These are phyloP conservation scores for Lepisosteus oculatus DNA, from an alignment of 2,113 vertebrate species.

Conservation along the genomic window DNA sequence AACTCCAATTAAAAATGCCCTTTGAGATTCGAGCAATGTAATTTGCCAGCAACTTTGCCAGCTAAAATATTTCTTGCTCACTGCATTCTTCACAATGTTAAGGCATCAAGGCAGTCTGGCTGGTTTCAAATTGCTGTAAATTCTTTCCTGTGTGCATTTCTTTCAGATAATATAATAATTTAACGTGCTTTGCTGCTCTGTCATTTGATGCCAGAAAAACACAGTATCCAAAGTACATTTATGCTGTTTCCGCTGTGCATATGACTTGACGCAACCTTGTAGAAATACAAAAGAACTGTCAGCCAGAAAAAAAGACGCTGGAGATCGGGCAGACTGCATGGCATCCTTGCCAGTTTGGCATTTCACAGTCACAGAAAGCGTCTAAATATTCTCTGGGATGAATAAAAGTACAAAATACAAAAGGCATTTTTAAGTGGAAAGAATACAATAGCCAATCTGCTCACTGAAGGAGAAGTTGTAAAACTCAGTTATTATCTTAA, in stretches of 20 bases:
- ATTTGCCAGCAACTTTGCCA: no score
- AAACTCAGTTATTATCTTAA: no score
- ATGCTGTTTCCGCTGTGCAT: neutral
- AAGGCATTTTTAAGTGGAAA: no score
- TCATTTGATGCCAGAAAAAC: conserved; percentile 21
- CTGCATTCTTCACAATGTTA: no score
- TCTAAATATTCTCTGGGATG: neutral
- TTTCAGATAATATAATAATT: neutral
- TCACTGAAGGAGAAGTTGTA: no score
- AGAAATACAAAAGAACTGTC: conserved; percentile 8
- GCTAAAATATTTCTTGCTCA: no score
- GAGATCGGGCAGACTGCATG: conserved; percentile 4
- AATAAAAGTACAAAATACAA: neutral
- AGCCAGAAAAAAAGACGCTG: conserved; percentile 7
- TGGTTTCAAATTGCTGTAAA: no score
- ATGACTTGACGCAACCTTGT: conserved; percentile 34
- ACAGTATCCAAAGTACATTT: conserved; percentile 12
- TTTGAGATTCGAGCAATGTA: no score
- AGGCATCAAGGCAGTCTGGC: no score
- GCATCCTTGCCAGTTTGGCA: neutral
- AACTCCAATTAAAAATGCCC: no score
- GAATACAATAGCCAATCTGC: no score
- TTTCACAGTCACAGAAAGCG: neutral
- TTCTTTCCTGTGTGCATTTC: no score
- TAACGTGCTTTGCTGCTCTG: neutral